Conservation (phyloP, 2,888 invertebrate species). For the Spilarctia lutea region DNA sequence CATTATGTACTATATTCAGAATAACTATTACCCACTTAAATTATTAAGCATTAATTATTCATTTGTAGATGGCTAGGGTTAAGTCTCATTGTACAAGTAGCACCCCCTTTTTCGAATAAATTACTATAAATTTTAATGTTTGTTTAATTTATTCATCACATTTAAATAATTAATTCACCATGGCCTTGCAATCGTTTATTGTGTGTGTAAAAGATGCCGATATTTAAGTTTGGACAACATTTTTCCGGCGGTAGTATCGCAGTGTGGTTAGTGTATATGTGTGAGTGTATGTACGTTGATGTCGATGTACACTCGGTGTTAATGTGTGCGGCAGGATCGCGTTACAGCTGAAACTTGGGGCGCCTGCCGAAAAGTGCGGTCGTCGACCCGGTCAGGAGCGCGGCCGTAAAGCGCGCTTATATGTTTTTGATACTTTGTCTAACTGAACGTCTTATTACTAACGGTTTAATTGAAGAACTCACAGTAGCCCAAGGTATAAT, state of each 20-base stretch:
- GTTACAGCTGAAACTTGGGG: slow-evolving; percentile 85
- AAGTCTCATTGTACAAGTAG: neutral
- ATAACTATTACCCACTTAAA: neutral
- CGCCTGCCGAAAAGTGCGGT: slow-evolving; percentile 85
- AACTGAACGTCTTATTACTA: slow-evolving; percentile 18
- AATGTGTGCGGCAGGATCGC: slow-evolving; percentile 79
- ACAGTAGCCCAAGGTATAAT: neutral
- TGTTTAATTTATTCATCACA: neutral
- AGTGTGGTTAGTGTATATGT: slow-evolving; percentile 31
- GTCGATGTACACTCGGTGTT: slow-evolving; percentile 24
- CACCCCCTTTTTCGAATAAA: neutral
- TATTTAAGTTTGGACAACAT: slow-evolving; percentile 48
- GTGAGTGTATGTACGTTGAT: slow-evolving; percentile 17
- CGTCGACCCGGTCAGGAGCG: slow-evolving; percentile 81
- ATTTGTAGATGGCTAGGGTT: neutral
- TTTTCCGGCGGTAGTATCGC: slow-evolving; percentile 58
- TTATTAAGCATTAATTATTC: neutral
- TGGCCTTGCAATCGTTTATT: slow-evolving; percentile 1
- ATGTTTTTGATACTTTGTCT: slow-evolving; percentile 65
- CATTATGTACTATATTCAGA: neutral
- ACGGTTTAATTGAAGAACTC: neutral
- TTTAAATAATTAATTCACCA: neutral
- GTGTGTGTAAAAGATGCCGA: neutral
- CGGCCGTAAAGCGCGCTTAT: slow-evolving; percentile 69
- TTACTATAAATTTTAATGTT: neutral